A percentile compares a stretch with the other conserved stretches of the same genome.
Evolutionary conservation across 2,888 invertebrate genomes (phyloP).

Genomic region (Nomada ferruginata): DNA sequence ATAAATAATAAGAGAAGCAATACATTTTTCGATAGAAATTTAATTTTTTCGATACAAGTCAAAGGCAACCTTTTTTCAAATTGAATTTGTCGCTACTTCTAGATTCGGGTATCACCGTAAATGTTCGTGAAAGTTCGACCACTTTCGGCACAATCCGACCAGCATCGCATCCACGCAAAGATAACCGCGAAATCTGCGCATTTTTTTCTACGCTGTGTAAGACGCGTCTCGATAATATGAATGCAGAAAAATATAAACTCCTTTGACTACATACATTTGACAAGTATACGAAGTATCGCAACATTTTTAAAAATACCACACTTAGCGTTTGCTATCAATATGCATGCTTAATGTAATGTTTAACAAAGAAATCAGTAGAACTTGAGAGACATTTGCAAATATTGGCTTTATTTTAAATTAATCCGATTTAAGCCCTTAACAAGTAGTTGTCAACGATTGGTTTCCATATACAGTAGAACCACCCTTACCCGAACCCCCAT

Average conservation of each 20-base stretch:
- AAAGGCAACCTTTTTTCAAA: neutral
- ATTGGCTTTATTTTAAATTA: too few species aligned
- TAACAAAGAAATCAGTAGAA: too few species aligned
- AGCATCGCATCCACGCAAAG: slow-evolving; percentile 29
- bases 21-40: neutral
- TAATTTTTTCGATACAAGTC: neutral
- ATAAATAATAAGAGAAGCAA: neutral
- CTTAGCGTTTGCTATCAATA: too few species aligned
- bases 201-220: neutral
- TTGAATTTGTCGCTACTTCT: too few species aligned
- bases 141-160: slow-evolving; percentile 41
- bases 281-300: too few species aligned
- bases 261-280: neutral
- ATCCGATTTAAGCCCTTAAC: too few species aligned
- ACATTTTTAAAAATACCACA: neutral
- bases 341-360: too few species aligned
- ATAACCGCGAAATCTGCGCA: slow-evolving; percentile 52
- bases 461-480: too few species aligned
- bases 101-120: slow-evolving; percentile 1
- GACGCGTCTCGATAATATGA: neutral
- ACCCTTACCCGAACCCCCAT: too few species aligned
- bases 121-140: slow-evolving; percentile 44
- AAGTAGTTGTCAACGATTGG: too few species aligned
- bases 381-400: too few species aligned
- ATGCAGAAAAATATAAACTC: neutral